Conservation (phyloP, 2,888 invertebrate genomes). For the Copidosoma aretas region DNA sequence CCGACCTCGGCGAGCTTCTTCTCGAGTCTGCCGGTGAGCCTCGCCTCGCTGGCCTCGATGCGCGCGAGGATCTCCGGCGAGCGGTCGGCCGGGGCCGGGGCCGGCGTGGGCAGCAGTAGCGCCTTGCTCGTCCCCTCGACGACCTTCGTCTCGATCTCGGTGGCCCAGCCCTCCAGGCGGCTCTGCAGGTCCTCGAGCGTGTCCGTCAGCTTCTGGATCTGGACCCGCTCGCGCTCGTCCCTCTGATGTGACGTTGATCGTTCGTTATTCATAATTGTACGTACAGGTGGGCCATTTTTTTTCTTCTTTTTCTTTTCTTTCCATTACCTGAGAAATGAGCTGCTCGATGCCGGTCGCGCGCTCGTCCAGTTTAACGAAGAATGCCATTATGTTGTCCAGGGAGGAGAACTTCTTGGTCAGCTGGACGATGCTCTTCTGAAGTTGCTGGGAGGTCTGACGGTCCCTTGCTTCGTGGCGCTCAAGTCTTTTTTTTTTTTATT, state of each 20-base stretch:
- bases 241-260: too few relatives aligned
- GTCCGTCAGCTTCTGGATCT: slow-evolving; percentile 70
- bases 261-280: too few relatives aligned
- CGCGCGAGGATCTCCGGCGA: slow-evolving; percentile 45
- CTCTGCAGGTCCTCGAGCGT: slow-evolving; percentile 65
- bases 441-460: slow-evolving; percentile 77
- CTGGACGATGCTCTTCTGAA: slow-evolving; percentile 75
- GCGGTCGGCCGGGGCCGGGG: neutral
- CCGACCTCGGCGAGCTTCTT: neutral
- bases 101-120: neutral
- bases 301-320: too few relatives aligned
- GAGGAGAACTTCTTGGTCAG: slow-evolving; percentile 72
- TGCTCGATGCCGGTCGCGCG: slow-evolving; percentile 79
- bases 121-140: slow-evolving; percentile 55
- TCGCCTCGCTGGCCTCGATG: slow-evolving; percentile 16
- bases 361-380: slow-evolving; percentile 76
- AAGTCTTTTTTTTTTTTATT: slow-evolving; percentile 54
- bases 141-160: slow-evolving; percentile 61
- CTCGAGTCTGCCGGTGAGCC: slow-evolving; percentile 4
- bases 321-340: slow-evolving; percentile 71
- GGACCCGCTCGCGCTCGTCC: slow-evolving; percentile 71
- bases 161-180: slow-evolving; percentile 63
- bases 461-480: slow-evolving; percentile 86
- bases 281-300: too few relatives aligned
- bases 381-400: slow-evolving; percentile 71